Evolutionary conservation across 2,888 invertebrate species (phyloP).

Genomic region (Pammene aurita): DNA sequence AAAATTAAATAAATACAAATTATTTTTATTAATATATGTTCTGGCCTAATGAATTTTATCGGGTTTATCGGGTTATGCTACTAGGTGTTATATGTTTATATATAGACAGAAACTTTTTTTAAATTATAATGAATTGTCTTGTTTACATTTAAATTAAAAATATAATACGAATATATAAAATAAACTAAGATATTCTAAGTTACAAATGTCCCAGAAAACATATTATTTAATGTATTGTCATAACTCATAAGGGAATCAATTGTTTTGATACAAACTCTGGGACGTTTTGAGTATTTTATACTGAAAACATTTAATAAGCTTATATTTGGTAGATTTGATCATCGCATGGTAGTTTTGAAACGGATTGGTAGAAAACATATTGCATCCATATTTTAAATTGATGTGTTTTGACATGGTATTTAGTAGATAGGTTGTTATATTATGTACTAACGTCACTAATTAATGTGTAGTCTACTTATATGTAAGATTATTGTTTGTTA

Average conservation of each 20-base stretch:
- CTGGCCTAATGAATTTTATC: not conserved
- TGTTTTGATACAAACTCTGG: no score
- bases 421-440: not conserved
- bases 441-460: conserved; percentile 9
- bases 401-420: not conserved
- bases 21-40: not conserved
- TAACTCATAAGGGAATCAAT: no score
- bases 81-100: not conserved
- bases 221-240: no score
- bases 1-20: no score
- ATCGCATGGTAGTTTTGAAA: conserved; percentile 10
- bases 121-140: no score
- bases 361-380: conserved; percentile 4
- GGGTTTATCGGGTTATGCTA: not conserved
- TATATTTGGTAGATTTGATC: conserved; percentile 1
- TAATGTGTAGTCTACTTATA: not conserved
- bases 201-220: no score
- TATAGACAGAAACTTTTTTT: no score
- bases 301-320: not conserved
- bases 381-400: conserved; percentile 12
- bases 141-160: no score
- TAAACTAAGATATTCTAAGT: no score
- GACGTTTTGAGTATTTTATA: not conserved
- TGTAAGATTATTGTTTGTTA: not conserved
- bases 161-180: no score